Evolutionary conservation across 2,888 invertebrate species (phyloP), one percentile per base, ranked within the genome.

Genomic region (Venusia cambrica): DNA sequence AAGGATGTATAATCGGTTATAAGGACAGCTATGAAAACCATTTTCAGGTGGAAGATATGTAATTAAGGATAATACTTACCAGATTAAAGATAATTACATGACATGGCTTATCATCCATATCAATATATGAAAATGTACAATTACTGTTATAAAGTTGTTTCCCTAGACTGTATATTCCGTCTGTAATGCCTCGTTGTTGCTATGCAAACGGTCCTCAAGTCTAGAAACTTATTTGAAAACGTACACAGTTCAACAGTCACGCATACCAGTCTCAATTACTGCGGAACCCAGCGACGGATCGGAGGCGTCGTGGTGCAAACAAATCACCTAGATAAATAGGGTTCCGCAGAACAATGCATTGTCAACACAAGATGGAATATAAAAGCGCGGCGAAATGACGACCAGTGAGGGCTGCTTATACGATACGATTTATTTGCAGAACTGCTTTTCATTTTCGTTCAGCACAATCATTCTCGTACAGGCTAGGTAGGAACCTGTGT

Each of bases 331-430:
- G 70, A 80, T 78, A 79, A 76, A 76, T 65, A 74, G 74, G 65
- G 66, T 62, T 62, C 69, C 69, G 51, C 71, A 72, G 77, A 73
- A 76, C 76, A 76, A 76, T 76, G 75, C 75, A 71, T 57, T 76
- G 77, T 78, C 77, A 78, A 79, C 76, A 72, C 72, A 74, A 79
- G 75, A 77, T 75, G 73, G 77, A 75, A 78, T 76, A 78, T 80
- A 77, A 77, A 79, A 78, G 73, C 66, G 59, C 66, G 61, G 53
- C 51, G 61, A 66, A 71, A 62, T 66, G 65, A 62, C 65, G 61
- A 51, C 56, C 61, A 50, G 51, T 50, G 35, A 35, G 37, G 11
- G 26, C 29, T 38, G 17, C 69, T 77, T 68, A 76, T 47, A 73
- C 21, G 8, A 4, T 15, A 60, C 73, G 74, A 75, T 51, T 46